phyloP scores from a whole-genome alignment of 2,888 invertebrate genomes.

The Sarcophaga caerulescens region DNA sequence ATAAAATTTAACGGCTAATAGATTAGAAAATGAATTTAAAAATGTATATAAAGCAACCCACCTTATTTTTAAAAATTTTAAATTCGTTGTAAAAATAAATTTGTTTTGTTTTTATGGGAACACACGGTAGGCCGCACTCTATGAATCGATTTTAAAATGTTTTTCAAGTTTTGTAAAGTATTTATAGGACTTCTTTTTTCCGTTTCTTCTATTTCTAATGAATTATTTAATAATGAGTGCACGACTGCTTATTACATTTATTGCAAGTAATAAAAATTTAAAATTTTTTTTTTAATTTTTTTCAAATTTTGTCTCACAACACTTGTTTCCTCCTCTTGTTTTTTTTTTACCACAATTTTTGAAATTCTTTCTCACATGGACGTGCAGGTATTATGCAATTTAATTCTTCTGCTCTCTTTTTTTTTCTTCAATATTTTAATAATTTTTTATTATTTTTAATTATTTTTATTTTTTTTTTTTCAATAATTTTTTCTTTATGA shows the following conservation, averaged over 20 bases:
- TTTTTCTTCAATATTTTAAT: conserved; percentile 1
- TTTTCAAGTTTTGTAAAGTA: not conserved
- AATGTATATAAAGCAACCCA: not conserved
- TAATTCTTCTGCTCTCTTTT: not conserved
- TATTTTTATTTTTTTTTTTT: conserved; percentile 23
- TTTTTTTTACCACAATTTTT: conserved; percentile 9
- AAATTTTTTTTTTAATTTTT: conserved; percentile 1
- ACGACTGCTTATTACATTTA: not conserved
- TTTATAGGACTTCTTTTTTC: not conserved
- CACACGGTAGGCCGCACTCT: not conserved
- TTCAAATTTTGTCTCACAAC: not conserved
- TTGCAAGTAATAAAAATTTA: not conserved
- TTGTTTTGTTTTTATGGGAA: too few species aligned
- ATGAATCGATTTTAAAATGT: not conserved
- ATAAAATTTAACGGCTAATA: not conserved
- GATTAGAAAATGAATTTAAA: too few species aligned
- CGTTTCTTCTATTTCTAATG: not conserved
- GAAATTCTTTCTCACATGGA: conserved; percentile 5
- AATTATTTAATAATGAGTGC: too few species aligned
- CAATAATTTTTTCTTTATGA: conserved; percentile 19
- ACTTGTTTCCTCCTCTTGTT: conserved; percentile 1
- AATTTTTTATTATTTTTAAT: not conserved
- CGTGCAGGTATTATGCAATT: conserved; percentile 48
- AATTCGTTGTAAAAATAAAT: not conserved
- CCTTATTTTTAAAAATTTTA: not conserved